Evolutionary conservation across 1,140 invertebrate genomes (phyloP).

Genomic region (Ostrea denselamellosa): DNA sequence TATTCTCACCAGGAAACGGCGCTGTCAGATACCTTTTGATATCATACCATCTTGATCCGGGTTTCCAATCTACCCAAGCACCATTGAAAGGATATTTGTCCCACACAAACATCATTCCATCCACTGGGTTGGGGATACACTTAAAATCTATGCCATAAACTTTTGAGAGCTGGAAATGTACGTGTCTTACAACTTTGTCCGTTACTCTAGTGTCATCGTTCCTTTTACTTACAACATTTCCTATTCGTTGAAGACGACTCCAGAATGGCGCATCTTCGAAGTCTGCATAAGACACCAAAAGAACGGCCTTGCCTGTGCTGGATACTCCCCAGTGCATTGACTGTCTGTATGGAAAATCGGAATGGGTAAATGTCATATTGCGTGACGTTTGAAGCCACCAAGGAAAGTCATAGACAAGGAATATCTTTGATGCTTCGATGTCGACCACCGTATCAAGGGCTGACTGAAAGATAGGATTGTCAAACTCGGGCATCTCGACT

Average conservation of each 20-base stretch:
- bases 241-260: background rate
- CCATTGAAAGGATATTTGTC: slow-evolving; percentile 28
- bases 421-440: background rate
- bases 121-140: slow-evolving; percentile 8
- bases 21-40: background rate
- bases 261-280: background rate
- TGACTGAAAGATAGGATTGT: background rate
- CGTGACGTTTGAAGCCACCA: background rate
- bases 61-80: slow-evolving; percentile 28
- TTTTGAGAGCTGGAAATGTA: slow-evolving; percentile 16
- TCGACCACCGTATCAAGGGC: slow-evolving; percentile 16
- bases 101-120: slow-evolving; percentile 32
- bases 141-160: slow-evolving; percentile 4
- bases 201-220: background rate
- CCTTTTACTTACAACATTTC: background rate
- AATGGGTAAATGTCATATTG: slow-evolving; percentile 2
- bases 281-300: slow-evolving; percentile 24
- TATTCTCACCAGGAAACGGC: background rate
- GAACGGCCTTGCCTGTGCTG: background rate
- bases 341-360: slow-evolving; percentile 14
- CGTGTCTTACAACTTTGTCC: background rate
- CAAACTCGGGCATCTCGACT: background rate
- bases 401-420: slow-evolving; percentile 38
- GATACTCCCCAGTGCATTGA: slow-evolving; percentile 32
- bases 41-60: slow-evolving; percentile 16